Conservation (phyloP, 2,113 vertebrate species). For the Numida meleagris region DNA sequence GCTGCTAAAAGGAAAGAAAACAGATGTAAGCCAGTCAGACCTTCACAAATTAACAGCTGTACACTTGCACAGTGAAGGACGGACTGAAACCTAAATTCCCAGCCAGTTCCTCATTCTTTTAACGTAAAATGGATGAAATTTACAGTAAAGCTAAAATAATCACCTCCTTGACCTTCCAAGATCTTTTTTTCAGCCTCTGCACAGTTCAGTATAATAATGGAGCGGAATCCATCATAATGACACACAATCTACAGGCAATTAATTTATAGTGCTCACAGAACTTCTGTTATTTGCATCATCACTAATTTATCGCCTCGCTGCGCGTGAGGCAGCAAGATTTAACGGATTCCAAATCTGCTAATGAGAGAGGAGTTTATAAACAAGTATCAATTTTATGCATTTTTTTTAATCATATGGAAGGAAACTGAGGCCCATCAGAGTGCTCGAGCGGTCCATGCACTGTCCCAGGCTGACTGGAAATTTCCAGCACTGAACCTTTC, state of each 20-base stretch:
- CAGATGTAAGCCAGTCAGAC: neutral
- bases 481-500: neutral
- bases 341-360: neutral
- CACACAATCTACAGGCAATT: slow-evolving; percentile 11
- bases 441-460: neutral
- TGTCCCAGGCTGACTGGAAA: neutral
- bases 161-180: slow-evolving; percentile 7
- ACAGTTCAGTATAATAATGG: neutral
- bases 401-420: neutral
- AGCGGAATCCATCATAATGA: slow-evolving; percentile 18
- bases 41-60: neutral
- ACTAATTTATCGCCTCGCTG: neutral
- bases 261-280: neutral
- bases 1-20: neutral
- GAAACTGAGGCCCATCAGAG: neutral
- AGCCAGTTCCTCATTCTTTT: neutral
- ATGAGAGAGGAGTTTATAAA: neutral
- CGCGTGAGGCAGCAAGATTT: neutral
- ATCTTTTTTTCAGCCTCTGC: slow-evolving; percentile 13
- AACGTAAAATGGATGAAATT: neutral
- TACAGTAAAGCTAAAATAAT: neutral
- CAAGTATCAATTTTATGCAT: neutral
- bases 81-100: neutral
- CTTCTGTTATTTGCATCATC: neutral
- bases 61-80: neutral